Evolutionary conservation across 2,888 invertebrate species (phyloP).

Genomic region (Eucera pruinosa): DNA sequence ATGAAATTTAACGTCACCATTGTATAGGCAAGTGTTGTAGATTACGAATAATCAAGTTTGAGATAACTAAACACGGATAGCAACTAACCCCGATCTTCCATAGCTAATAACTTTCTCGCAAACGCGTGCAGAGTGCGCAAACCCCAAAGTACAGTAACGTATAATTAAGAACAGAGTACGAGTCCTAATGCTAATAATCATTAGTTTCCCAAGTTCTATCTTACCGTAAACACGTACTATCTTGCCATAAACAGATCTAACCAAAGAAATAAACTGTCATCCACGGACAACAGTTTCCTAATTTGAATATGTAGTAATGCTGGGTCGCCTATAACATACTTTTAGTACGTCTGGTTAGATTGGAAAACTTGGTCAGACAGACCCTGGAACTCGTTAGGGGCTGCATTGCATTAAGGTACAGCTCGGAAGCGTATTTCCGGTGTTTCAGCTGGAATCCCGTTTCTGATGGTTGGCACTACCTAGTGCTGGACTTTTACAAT

Average conservation of each 20-base stretch:
- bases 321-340: conserved; percentile 50
- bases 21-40: too few relatives aligned
- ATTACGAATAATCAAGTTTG: too few relatives aligned
- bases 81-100: too few relatives aligned
- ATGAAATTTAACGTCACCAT: too few relatives aligned
- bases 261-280: background rate
- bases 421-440: conserved; percentile 37
- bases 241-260: background rate
- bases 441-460: conserved; percentile 16
- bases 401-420: conserved; percentile 21
- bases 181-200: too few relatives aligned
- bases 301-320: conserved; percentile 54
- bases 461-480: background rate
- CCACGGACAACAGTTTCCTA: background rate
- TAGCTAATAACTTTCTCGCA: too few relatives aligned
- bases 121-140: too few relatives aligned
- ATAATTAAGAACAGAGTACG: too few relatives aligned
- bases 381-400: conserved; percentile 59
- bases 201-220: too few relatives aligned
- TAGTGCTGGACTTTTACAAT: background rate
- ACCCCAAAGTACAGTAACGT: too few relatives aligned
- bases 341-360: conserved; percentile 55
- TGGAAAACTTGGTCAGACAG: conserved; percentile 68
- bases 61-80: too few relatives aligned
- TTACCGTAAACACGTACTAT: too few relatives aligned